Evolutionary conservation across 2,797 vertebrate genomes (phyloP).

Genomic region (Phrynocephalus forsythii): DNA sequence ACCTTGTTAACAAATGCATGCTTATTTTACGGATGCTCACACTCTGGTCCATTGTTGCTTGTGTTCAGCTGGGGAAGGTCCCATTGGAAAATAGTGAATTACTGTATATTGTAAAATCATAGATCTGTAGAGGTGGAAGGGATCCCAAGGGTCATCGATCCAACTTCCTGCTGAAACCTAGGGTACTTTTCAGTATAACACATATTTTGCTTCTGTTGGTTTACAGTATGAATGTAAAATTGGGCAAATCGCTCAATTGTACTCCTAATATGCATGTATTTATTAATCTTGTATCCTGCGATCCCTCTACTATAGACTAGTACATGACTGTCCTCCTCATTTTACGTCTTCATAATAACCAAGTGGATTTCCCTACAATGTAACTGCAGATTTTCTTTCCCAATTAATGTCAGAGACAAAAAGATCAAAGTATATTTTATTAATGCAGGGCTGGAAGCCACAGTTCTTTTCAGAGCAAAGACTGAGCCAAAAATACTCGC

Average conservation of each 20-base stretch:
- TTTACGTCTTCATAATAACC: not conserved
- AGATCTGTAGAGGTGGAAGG: too few species aligned
- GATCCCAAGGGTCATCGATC: too few species aligned
- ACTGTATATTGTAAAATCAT: not conserved
- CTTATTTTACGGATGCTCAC: not conserved
- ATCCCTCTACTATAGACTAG: not conserved
- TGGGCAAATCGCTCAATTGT: not conserved
- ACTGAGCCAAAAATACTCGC: not conserved
- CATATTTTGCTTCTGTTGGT: not conserved
- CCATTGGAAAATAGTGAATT: not conserved
- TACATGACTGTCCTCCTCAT: not conserved
- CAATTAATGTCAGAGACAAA: constrained; percentile 1
- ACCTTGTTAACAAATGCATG: constrained; percentile 11
- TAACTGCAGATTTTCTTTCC: not conserved
- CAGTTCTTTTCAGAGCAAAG: not conserved
- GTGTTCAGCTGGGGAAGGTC: not conserved
- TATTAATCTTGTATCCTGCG: not conserved
- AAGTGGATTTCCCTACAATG: not conserved
- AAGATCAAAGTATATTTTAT: not conserved
- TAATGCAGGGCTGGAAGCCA: not conserved
- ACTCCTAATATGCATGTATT: not conserved
- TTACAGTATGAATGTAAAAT: not conserved
- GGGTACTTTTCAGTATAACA: not conserved
- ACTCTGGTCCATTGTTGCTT: not conserved
- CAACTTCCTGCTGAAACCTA: too few species aligned